phyloP scores from a whole-genome alignment of 2,797 vertebrate genomes.

The Nyctibius grandis region DNA sequence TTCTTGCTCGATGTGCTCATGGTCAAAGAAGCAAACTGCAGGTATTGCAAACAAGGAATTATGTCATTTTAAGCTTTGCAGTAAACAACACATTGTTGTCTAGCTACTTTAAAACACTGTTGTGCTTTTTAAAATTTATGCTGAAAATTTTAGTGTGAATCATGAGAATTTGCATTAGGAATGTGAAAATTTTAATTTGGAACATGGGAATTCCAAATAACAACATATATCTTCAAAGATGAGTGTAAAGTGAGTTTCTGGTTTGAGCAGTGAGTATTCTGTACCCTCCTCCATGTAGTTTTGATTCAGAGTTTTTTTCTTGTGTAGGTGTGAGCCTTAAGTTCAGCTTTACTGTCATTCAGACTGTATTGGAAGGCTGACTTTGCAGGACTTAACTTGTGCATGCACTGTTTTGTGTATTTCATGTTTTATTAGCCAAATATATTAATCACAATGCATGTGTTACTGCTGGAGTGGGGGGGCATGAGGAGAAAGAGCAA shows the following conservation, averaged over 20 bases:
- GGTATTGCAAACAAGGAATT: neutral
- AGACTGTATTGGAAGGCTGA: neutral
- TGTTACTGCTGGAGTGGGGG: rapidly evolving
- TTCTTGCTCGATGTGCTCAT: neutral
- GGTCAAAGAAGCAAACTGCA: neutral
- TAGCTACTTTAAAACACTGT: neutral
- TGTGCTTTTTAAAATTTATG: neutral
- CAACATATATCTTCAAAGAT: neutral
- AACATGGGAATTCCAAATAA: neutral
- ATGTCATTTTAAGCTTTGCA: neutral
- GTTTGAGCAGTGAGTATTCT: neutral
- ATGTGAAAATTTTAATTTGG: neutral
- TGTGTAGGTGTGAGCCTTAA: neutral
- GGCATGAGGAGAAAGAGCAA: neutral
- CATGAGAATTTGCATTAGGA: neutral
- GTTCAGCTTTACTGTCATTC: neutral
- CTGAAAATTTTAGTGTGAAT: neutral
- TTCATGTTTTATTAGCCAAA: neutral
- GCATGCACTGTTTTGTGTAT: neutral
- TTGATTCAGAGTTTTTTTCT: neutral
- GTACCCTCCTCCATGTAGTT: neutral
- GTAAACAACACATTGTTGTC: neutral
- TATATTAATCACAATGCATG: neutral
- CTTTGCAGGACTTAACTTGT: neutral
- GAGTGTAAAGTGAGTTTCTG: neutral